Conservation (phyloP, 2,888 invertebrate species). For the Clanis bilineata region DNA sequence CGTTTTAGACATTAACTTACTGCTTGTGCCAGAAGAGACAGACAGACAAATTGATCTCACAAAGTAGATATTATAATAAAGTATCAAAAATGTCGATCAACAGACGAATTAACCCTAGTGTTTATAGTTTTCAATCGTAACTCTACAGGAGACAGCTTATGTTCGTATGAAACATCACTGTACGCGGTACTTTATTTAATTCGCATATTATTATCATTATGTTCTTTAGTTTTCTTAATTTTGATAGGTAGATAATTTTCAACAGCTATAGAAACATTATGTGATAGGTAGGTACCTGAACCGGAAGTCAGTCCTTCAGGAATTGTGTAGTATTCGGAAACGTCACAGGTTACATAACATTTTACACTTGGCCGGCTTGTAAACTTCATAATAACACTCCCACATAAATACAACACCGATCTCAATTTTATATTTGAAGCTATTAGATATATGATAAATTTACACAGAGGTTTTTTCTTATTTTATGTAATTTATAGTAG, state of each 20-base stretch:
- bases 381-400: slow-evolving; percentile 56
- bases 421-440: slow-evolving; percentile 78
- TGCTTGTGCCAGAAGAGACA: background rate
- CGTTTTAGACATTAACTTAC: background rate
- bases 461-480: slow-evolving; percentile 34
- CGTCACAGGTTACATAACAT: slow-evolving; percentile 19
- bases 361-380: slow-evolving; percentile 21
- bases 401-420: slow-evolving; percentile 67
- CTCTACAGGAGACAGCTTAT: background rate
- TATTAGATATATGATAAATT: slow-evolving; percentile 55
- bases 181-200: background rate
- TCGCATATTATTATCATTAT: background rate
- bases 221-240: background rate
- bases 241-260: background rate
- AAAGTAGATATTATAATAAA: background rate
- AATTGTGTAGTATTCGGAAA: background rate
- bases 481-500: slow-evolving; percentile 60
- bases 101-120: background rate
- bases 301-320: background rate
- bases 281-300: slow-evolving; percentile 11
- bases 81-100: background rate
- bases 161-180: background rate
- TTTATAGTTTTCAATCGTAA: background rate
- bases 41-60: slow-evolving; percentile 10
- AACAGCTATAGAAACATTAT: slow-evolving; percentile 6